Evolutionary conservation across 1,140 invertebrate species (phyloP).

Genomic region (Anthonomus grandis): DNA sequence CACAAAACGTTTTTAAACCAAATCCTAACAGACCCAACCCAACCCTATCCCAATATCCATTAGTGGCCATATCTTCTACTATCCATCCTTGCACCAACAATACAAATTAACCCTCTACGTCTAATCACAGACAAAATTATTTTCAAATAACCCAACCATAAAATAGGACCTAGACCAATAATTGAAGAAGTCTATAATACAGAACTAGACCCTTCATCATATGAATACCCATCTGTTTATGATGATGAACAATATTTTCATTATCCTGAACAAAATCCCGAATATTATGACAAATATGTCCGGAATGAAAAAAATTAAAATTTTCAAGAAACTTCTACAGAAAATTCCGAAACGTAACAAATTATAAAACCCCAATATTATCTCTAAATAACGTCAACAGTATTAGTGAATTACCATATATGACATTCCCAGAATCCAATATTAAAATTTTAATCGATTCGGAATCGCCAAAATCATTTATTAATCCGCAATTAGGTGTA

Average conservation of each 20-base stretch:
- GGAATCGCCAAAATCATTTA: constrained; percentile 12
- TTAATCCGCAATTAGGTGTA: constrained; percentile 1
- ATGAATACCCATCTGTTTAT: not conserved
- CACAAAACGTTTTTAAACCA: constrained; percentile 14
- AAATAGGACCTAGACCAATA: not conserved
- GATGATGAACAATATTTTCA: not conserved
- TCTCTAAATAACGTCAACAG: too few relatives aligned
- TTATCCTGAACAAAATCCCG: too few relatives aligned
- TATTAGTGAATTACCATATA: too few relatives aligned
- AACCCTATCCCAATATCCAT: constrained; percentile 13
- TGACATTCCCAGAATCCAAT: constrained; percentile 14
- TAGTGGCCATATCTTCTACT: too few relatives aligned
- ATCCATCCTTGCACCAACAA: too few relatives aligned
- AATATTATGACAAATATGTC: too few relatives aligned
- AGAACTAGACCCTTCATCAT: not conserved
- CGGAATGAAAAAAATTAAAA: constrained; percentile 1
- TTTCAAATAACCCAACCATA: too few relatives aligned
- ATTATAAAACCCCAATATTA: too few relatives aligned
- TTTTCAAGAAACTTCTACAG: not conserved
- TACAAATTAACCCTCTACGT: too few relatives aligned
- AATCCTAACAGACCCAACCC: constrained; percentile 13
- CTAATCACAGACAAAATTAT: too few relatives aligned
- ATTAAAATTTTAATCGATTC: constrained; percentile 16
- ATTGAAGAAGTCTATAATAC: too few relatives aligned
- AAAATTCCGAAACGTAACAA: too few relatives aligned